These are phyloP conservation scores for Caenorhabditis japonica DNA, from an alignment of 2,888 invertebrate genomes.

Conservation along the genomic window DNA sequence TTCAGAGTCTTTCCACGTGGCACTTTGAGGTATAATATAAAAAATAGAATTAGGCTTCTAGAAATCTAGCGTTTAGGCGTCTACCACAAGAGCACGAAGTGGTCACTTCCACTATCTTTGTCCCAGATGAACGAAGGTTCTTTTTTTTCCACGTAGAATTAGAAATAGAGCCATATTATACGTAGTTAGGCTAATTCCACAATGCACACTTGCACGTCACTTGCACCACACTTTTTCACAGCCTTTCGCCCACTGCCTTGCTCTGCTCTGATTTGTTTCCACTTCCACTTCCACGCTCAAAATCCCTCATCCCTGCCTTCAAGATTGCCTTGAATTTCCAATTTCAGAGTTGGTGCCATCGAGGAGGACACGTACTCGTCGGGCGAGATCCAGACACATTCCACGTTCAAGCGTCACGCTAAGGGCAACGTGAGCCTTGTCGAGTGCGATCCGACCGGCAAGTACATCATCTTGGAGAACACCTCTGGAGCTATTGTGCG, in stretches of 20 bases:
- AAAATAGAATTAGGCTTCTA: not conserved
- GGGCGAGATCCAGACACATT: conserved; percentile 43
- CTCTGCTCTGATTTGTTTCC: conserved; percentile 2
- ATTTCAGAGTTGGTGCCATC: conserved; percentile 34
- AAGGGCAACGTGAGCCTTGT: conserved; percentile 78
- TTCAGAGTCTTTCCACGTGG: conserved; percentile 44
- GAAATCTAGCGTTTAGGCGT: not conserved
- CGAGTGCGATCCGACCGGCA: conserved; percentile 79
- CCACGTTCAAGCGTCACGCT: conserved; percentile 55
- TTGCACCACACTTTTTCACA: conserved; percentile 3
- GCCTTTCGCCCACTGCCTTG: not conserved
- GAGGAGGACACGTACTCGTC: conserved; percentile 23
- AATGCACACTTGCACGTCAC: conserved; percentile 37
- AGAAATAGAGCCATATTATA: not conserved
- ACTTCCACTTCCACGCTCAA: not conserved
- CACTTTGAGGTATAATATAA: conserved; percentile 24
- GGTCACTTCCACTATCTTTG: not conserved
- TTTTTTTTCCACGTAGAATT: not conserved
- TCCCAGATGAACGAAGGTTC: not conserved
- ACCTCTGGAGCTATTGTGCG: conserved; percentile 75
- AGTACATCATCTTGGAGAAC: conserved; percentile 79
- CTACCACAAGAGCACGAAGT: conserved; percentile 12
- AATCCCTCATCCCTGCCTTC: too few species aligned
- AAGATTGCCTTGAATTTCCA: not conserved
- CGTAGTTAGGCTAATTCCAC: conserved; percentile 2